Evolutionary conservation across 2,797 vertebrate species (phyloP).

Genomic region (Triplophysa yarkandensis): DNA sequence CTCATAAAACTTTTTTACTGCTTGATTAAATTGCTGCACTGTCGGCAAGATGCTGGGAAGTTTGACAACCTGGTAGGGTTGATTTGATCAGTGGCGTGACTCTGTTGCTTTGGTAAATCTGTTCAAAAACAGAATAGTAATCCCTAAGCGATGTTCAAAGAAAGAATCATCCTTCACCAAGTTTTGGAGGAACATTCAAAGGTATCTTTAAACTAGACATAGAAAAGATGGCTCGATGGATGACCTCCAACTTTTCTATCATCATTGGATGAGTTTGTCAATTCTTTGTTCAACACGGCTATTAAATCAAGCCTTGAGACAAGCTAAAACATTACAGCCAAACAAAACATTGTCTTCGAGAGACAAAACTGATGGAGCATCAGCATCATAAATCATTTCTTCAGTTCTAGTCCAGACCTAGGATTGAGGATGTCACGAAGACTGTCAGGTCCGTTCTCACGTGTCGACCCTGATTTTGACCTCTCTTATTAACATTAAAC

Average conservation of each 20-base stretch:
- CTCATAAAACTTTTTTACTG: constrained; percentile 30
- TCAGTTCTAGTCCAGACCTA: background rate
- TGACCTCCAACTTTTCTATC: too few species aligned
- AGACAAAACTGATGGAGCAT: background rate
- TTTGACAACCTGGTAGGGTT: background rate
- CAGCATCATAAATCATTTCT: background rate
- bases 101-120: too few species aligned
- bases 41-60: background rate
- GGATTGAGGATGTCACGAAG: background rate
- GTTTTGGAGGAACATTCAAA: too few species aligned
- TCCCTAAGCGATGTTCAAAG: too few species aligned
- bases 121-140: background rate
- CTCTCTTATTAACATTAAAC: background rate
- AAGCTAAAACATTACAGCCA: background rate
- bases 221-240: too few species aligned
- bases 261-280: too few species aligned
- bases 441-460: background rate
- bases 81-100: too few species aligned
- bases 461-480: background rate
- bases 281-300: too few species aligned
- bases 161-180: too few species aligned
- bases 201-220: too few species aligned
- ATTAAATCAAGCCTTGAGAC: background rate
- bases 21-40: background rate
- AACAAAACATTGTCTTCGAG: background rate